Evolutionary conservation across 2,888 invertebrate genomes (phyloP).

Genomic region (Drosophila hawaiiensis): DNA sequence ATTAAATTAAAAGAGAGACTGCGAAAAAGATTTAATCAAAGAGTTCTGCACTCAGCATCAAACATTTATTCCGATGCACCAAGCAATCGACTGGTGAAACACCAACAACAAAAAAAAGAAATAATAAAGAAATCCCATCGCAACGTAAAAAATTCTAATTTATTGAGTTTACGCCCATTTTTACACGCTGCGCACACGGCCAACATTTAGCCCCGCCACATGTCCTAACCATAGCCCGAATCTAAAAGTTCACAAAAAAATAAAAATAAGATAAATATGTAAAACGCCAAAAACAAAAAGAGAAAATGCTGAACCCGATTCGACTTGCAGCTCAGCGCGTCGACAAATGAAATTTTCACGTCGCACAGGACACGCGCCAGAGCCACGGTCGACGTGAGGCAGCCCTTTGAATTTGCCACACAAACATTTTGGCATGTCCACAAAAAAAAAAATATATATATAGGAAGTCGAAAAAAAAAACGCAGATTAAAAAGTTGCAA

Average conservation of each 20-base stretch:
- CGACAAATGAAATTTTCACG: conserved; percentile 77
- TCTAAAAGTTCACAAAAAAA: conserved; percentile 42
- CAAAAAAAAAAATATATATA: conserved; percentile 30
- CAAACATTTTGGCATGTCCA: conserved; percentile 70
- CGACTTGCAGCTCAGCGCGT: conserved; percentile 45
- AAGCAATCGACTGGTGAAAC: conserved; percentile 8
- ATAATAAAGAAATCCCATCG: conserved; percentile 28
- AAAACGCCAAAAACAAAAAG: conserved; percentile 32
- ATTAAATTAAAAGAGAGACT: conserved; percentile 18
- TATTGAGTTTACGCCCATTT: conserved; percentile 75
- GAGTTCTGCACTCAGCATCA: conserved; percentile 8
- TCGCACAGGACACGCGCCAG: conserved; percentile 64
- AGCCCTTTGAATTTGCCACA: conserved; percentile 70
- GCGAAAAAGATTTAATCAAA: conserved; percentile 29
- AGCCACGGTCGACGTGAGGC: conserved; percentile 40
- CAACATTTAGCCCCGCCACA: conserved; percentile 29
- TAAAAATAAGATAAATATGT: conserved; percentile 49
- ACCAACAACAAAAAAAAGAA: neutral
- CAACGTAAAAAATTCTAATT: conserved; percentile 66
- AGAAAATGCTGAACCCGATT: conserved; percentile 27
- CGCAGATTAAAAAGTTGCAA: conserved; percentile 72
- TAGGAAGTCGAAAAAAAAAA: conserved; percentile 3
- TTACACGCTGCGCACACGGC: conserved; percentile 62
- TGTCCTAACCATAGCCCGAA: conserved; percentile 44
- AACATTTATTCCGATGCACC: conserved; percentile 24